Percentiles rank a stretch among this genome's conserved stretches.
phyloP scores from a whole-genome alignment of 2,797 vertebrate genomes.

The Centropyge bicolor region DNA sequence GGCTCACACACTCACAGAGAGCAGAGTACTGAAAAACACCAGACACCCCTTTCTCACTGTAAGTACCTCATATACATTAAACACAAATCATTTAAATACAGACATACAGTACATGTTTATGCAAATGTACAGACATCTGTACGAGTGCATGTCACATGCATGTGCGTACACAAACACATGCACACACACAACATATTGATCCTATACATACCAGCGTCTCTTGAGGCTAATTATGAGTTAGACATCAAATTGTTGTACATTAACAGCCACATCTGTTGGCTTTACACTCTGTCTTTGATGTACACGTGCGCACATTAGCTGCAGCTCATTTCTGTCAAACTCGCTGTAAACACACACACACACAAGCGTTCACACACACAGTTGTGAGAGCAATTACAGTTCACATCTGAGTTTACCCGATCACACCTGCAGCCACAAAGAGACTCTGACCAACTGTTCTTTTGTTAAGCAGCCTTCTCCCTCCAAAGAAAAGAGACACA shows the following conservation, averaged over 20 bases:
- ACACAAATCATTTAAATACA: slow-evolving; percentile 29
- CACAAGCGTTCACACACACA: slow-evolving; percentile 7
- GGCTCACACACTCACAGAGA: slow-evolving; percentile 97
- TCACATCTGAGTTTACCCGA: slow-evolving; percentile 64
- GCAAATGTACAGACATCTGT: slow-evolving; percentile 39
- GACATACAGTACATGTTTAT: slow-evolving; percentile 10
- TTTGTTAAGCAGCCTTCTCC: slow-evolving; percentile 67
- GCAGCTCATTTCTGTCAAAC: slow-evolving; percentile 72
- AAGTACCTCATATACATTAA: slow-evolving; percentile 78
- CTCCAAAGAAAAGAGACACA: slow-evolving; percentile 45
- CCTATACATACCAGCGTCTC: slow-evolving; percentile 57
- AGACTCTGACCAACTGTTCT: slow-evolving; percentile 73
- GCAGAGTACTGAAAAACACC: slow-evolving; percentile 97
- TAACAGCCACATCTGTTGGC: slow-evolving; percentile 64
- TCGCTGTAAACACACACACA: slow-evolving; percentile 40
- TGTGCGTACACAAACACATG: neutral
- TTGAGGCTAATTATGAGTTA: slow-evolving; percentile 69
- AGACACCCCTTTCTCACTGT: slow-evolving; percentile 98
- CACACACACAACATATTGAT: slow-evolving; percentile 58
- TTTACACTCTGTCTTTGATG: slow-evolving; percentile 52
- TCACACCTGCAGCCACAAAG: slow-evolving; percentile 81
- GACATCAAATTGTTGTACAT: slow-evolving; percentile 61
- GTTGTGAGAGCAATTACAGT: slow-evolving; percentile 61
- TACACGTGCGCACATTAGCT: slow-evolving; percentile 52
- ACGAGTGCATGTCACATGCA: slow-evolving; percentile 8